Evolutionary conservation across 2,797 vertebrate species (phyloP).

Genomic region (Etheostoma nigrum): DNA sequence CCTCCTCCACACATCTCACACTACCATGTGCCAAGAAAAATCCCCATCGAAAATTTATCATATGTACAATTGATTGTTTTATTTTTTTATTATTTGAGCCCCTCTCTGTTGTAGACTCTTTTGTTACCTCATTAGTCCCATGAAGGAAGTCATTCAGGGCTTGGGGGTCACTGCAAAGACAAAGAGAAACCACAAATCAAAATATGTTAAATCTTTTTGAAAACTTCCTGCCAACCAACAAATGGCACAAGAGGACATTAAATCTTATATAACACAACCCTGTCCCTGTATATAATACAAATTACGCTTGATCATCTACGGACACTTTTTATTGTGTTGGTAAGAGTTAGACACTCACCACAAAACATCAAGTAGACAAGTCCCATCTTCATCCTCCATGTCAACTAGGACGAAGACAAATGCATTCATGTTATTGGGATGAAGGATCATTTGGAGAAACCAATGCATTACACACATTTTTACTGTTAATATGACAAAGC

Average conservation of each 20-base stretch:
- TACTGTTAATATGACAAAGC: not conserved
- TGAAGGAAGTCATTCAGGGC: constrained; percentile 91
- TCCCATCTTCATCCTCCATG: constrained; percentile 92
- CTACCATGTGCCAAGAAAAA: constrained; percentile 41
- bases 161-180: constrained; percentile 85
- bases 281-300: not conserved
- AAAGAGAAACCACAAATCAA: not conserved
- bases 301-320: not conserved
- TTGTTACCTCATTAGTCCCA: constrained; percentile 87
- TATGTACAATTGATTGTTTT: constrained; percentile 38
- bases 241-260: not conserved
- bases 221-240: not conserved
- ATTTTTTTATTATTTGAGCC: constrained; percentile 22
- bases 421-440: not conserved
- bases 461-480: not conserved
- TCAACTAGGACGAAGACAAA: constrained; percentile 76
- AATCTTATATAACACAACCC: not conserved
- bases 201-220: not conserved
- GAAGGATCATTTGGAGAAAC: not conserved
- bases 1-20: constrained; percentile 28
- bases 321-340: not conserved
- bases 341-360: constrained; percentile 79
- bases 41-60: constrained; percentile 22
- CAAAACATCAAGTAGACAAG: constrained; percentile 90
- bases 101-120: constrained; percentile 17